Base-by-base conservation (phyloP, 1,140 invertebrate genomes). In the Pseudomyrmex dendroicus region DNA sequence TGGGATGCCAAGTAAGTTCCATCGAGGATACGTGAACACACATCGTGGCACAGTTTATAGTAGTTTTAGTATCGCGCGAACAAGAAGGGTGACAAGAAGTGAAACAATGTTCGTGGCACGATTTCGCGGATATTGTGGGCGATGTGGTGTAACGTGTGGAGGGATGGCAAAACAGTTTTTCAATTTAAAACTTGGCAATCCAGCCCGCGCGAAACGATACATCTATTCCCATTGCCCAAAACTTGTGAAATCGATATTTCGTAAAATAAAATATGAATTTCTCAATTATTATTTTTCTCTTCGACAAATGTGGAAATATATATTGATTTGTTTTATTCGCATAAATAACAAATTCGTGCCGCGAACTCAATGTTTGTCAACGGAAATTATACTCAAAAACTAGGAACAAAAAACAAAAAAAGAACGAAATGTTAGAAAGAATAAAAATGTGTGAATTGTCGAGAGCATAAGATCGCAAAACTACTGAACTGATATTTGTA, bases 401-500 rank as follows among this genome's bases (percentile, higher is more conserved):
- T 44, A 61, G 12, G 0, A 44, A 9, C 48, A 52, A 50, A 22
- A 50, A n/a, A 35, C 66, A 22, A 50, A 9, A 35, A 0, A 22
- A 20, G 25, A 25, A 35, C 22, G 52, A 7, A 0, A 35, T 20
- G 13, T n/a, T 57, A 57, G 5, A 35, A 8, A 20, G 12, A n/a
- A 35, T 35, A 35, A 35, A 35, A 35, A 35, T 35, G 2, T 52
- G 10, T 15, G n/a, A 61, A 78, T 62, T 25, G 15, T 57, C 54
- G 59, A 64, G 52, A 61, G 54, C 48, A 66, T 50, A 46, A 68
- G 20, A 56, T 82, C 50, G 50, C 74, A 77, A 35, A 84, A 50
- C 50, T 76, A 64, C 82, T 83, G 83, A 89, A 90, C 73, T 88
- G 83, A 86, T 88, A 90, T 63, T 73, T 62, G 46, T 86, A 82